Evolutionary conservation across 2,888 invertebrate genomes (phyloP).

Genomic region (Liposcelis brunnea): DNA sequence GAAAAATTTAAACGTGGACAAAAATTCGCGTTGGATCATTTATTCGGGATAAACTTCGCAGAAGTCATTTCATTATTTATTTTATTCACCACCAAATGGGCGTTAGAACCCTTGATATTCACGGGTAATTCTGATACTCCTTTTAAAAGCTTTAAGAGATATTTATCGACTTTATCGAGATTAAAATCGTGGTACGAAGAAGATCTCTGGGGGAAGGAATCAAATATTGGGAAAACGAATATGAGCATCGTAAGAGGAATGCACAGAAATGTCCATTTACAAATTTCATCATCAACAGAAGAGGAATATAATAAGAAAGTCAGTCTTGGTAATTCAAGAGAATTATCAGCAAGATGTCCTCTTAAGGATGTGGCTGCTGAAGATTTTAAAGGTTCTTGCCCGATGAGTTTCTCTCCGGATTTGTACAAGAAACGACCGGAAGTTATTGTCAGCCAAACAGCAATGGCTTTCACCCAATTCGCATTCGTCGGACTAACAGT

Average conservation of each 20-base stretch:
- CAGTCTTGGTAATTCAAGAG: neutral
- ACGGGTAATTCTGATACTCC: constrained; percentile 31
- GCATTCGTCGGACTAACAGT: constrained; percentile 67
- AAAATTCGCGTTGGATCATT: constrained; percentile 27
- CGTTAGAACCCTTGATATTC: constrained; percentile 28
- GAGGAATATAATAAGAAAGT: neutral
- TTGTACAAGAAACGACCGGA: constrained; percentile 39
- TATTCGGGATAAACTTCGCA: constrained; percentile 23
- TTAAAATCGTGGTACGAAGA: neutral
- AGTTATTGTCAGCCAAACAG: constrained; percentile 51
- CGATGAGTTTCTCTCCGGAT: constrained; percentile 39
- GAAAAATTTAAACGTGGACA: constrained; percentile 29
- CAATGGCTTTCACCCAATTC: constrained; percentile 72
- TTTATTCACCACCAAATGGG: constrained; percentile 25
- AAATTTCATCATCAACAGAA: neutral
- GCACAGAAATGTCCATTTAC: neutral
- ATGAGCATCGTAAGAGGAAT: neutral
- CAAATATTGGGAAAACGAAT: neutral
- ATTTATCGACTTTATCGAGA: constrained; percentile 26
- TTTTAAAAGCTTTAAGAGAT: constrained; percentile 28
- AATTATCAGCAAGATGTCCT: neutral
- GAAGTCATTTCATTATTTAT: constrained; percentile 26
- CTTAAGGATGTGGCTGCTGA: neutral
- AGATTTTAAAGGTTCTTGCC: constrained; percentile 8
- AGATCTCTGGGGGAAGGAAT: neutral